Percentiles rank a stretch among this genome's conserved stretches.
Evolutionary conservation across 2,797 vertebrate species (phyloP).

Genomic region (Limnodromus scolopaceus): DNA sequence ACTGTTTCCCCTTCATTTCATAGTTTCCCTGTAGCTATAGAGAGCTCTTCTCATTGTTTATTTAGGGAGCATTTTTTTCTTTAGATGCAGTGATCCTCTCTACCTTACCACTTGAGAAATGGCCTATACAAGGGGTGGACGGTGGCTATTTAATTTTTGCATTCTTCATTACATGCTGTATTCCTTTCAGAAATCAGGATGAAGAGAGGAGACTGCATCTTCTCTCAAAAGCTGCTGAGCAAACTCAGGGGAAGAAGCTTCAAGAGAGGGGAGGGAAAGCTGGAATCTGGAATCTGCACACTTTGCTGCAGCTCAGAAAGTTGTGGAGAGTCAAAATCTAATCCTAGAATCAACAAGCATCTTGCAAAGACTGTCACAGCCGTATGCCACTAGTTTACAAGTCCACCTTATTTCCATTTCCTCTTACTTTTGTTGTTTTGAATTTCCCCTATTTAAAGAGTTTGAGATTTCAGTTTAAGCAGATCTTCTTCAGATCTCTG

Average conservation of each 20-base stretch:
- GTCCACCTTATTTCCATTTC: not conserved
- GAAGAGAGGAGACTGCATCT: not conserved
- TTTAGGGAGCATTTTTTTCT: not conserved
- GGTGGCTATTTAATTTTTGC: not conserved
- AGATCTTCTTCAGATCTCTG: not conserved
- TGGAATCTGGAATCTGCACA: not conserved
- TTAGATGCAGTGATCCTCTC: not conserved
- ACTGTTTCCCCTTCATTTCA: not conserved
- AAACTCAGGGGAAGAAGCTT: not conserved
- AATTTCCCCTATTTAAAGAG: not conserved
- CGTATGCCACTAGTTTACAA: not conserved
- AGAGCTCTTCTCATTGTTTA: not conserved
- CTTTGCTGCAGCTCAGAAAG: not conserved
- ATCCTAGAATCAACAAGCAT: not conserved
- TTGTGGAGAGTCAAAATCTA: not conserved
- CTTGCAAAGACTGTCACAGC: not conserved
- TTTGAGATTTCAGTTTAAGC: not conserved
- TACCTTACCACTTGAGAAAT: not conserved
- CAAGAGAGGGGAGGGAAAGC: not conserved
- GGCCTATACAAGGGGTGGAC: rapidly evolving
- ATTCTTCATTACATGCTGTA: not conserved
- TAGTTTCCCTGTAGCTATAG: not conserved
- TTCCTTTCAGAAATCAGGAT: not conserved
- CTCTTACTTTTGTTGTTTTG: not conserved
- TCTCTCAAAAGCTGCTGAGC: not conserved